A percentile compares a stretch with the other conserved stretches of the same genome.
Evolutionary conservation across 2,113 vertebrate genomes (phyloP).

Genomic region (Rallus limicola): DNA sequence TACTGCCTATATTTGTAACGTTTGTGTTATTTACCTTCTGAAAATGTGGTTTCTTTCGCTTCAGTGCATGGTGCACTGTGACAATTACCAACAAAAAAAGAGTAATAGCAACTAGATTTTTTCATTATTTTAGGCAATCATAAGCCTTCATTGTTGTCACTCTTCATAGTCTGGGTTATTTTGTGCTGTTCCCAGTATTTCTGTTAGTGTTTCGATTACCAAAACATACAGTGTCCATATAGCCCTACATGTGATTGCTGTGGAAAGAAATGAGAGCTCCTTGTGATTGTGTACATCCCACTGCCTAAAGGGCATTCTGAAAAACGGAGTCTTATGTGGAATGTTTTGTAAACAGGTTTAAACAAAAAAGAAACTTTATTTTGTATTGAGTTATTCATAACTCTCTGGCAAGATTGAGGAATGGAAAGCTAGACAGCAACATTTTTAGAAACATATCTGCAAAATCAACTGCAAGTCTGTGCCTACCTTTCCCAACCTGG

Average conservation of each 20-base stretch:
- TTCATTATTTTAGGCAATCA: background rate
- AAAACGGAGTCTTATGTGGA: background rate
- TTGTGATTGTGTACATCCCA: fast-evolving
- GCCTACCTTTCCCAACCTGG: background rate
- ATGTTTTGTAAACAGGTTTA: background rate
- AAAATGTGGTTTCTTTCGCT: background rate
- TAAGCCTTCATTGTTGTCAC: background rate
- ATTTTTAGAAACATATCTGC: background rate
- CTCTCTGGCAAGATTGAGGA: background rate
- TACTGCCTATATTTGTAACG: background rate
- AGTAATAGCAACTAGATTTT: fast-evolving
- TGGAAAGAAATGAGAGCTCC: background rate
- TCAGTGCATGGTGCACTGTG: background rate
- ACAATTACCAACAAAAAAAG: background rate
- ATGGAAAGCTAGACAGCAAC: background rate
- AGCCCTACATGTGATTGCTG: background rate
- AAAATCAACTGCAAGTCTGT: background rate
- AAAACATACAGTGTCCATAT: background rate
- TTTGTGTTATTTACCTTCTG: background rate
- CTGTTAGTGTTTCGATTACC: background rate
- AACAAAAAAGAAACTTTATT: background rate
- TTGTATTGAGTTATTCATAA: background rate
- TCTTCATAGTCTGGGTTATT: background rate
- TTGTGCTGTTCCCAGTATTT: background rate
- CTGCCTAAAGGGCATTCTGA: background rate